Conservation (phyloP, 2,888 invertebrate species). For the Selenia dentaria region DNA sequence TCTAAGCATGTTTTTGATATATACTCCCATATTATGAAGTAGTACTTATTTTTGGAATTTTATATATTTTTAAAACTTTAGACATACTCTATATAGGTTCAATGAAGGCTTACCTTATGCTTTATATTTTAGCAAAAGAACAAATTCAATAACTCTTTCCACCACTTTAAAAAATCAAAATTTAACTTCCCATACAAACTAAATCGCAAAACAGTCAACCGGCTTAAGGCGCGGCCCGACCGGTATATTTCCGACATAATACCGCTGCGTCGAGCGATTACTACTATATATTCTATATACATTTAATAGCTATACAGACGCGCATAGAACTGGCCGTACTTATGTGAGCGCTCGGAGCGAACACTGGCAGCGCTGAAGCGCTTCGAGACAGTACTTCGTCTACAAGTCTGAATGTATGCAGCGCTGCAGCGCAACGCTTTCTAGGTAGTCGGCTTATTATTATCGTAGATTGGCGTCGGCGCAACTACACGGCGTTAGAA, state of each 20-base stretch:
- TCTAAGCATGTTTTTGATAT: no score
- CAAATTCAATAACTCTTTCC: conserved; percentile 65
- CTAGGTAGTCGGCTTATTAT: conserved; percentile 80
- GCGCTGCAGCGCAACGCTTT: conserved; percentile 71
- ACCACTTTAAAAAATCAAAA: conserved; percentile 74
- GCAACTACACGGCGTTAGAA: conserved; percentile 85
- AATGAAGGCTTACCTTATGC: conserved; percentile 71
- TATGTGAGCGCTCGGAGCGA: conserved; percentile 80
- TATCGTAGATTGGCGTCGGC: conserved; percentile 85
- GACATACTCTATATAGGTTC: conserved; percentile 67
- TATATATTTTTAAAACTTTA: conserved; percentile 23
- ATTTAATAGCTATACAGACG: conserved; percentile 85
- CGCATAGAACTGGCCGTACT: conserved; percentile 85
- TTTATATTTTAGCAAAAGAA: conserved; percentile 77
- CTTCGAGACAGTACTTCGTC: conserved; percentile 54
- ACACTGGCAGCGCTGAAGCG: conserved; percentile 66
- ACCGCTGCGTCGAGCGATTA: conserved; percentile 85
- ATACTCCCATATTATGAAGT: no score
- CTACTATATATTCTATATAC: conserved; percentile 85
- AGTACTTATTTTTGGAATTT: no score
- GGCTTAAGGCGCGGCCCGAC: conserved; percentile 79
- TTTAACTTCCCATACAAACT: conserved; percentile 82
- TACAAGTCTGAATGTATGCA: conserved; percentile 41
- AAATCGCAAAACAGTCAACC: conserved; percentile 76
- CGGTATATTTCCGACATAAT: conserved; percentile 85